Evolutionary conservation across 1,140 invertebrate genomes (phyloP).

Genomic region (Dolichoris vasculosae): DNA sequence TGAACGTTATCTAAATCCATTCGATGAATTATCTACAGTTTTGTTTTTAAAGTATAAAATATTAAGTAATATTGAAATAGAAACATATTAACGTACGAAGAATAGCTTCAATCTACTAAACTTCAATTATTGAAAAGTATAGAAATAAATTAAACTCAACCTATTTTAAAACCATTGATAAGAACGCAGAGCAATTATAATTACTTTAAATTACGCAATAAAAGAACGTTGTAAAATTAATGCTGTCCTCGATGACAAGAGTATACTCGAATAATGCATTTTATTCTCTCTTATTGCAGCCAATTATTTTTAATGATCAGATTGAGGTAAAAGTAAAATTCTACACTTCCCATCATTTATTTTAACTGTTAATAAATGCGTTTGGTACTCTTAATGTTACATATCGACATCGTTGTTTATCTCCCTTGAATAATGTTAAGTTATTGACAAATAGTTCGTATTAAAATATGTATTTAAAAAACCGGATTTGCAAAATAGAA

Average conservation of each 20-base stretch:
- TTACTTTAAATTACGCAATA: conserved; percentile 40
- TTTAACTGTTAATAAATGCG: conserved; percentile 19
- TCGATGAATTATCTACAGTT: background rate
- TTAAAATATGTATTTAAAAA: background rate
- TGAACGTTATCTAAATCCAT: background rate
- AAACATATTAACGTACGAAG: background rate
- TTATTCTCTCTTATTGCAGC: conserved; percentile 25
- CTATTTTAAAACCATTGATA: conserved; percentile 5
- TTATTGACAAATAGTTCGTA: background rate
- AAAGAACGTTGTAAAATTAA: conserved; percentile 37
- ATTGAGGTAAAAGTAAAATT: conserved; percentile 37
- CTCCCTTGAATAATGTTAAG: background rate
- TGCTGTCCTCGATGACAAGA: conserved; percentile 32
- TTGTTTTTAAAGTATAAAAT: background rate
- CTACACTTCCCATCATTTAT: background rate
- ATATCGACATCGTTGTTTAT: conserved; percentile 3
- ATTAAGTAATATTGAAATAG: background rate
- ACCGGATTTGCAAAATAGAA: background rate
- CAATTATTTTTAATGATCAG: conserved; percentile 49
- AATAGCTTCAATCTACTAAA: background rate
- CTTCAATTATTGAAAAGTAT: background rate
- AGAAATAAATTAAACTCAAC: conserved; percentile 2
- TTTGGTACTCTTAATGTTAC: background rate
- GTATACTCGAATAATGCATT: conserved; percentile 21
- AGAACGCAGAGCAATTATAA: conserved; percentile 22